Base-by-base conservation (phyloP, 2,888 invertebrate genomes). In the Oxytorus armatus region DNA sequence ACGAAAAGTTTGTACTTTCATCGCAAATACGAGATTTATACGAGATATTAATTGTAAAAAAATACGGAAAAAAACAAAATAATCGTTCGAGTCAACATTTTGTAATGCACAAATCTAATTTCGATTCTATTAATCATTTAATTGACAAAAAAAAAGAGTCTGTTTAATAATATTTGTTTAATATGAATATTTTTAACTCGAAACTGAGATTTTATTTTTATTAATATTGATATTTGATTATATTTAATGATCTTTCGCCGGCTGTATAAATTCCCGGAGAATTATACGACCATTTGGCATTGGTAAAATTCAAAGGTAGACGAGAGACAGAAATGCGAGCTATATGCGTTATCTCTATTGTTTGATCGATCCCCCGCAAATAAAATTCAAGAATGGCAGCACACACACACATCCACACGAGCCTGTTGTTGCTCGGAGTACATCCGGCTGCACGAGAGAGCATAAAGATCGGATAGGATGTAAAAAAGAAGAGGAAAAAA, bases 281-380 rank as follows among this genome's bases (percentile, higher is more conserved):
- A 39, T 36, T 10, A 23, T 61, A 33, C 10, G 39, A 49, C 7
- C 49, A 39, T 61, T 72, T 63, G 42, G 23, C 29, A 53, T 63
- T 23, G 29, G 21, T 53, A 29, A 63, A 74, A 65, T 74, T 44
- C 33, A 33, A 74, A 23, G 23, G 39, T 14, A 29, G 11, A 51
- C n/a, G 29, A 33, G 33, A 33, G 51, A 66, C 57, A 72, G 49
- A 66, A 59, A 16, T 53, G n/a, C 39, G 42, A 33, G 23, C 55
- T 65, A 53, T 55, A 23, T 23, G 29, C n/a, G 11, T 10, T 51
- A 42, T 66, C 25, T 65, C 51, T 57, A 69, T 70, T 70, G 79
- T 76, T 76, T 72, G 75, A 76, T 76, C 79, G 79, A 75, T 76
- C 59, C 44, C n/a, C 76, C 14, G 70, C 74, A 51, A 75, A 79